Conservation (phyloP, 2,888 invertebrate genomes). For the Hylaea fasciaria region DNA sequence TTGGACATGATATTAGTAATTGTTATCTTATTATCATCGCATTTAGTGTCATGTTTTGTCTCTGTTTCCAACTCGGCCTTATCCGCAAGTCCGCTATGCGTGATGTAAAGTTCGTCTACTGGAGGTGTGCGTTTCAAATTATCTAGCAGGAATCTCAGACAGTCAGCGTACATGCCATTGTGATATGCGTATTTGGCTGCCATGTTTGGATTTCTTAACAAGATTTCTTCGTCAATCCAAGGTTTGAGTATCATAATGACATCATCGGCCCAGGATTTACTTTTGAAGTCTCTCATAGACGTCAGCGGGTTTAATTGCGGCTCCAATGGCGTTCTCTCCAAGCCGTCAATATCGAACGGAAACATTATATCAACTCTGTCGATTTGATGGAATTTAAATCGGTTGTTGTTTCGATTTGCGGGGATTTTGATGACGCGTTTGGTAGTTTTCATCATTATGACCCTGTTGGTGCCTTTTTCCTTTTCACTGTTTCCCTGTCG, state of each 20-base stretch:
- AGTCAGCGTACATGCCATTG: constrained; percentile 65
- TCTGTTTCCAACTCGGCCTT: constrained; percentile 34
- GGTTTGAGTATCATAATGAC: constrained; percentile 66
- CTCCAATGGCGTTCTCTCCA: constrained; percentile 64
- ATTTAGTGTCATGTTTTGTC: constrained; percentile 45
- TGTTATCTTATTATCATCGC: constrained; percentile 63
- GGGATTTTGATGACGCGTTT: constrained; percentile 90
- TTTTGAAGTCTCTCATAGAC: constrained; percentile 67
- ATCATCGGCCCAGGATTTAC: constrained; percentile 74
- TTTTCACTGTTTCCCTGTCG: constrained; percentile 86
- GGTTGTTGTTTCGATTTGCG: constrained; percentile 67
- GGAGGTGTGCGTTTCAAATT: constrained; percentile 56
- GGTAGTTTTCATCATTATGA: constrained; percentile 89
- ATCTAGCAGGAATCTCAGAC: constrained; percentile 63
- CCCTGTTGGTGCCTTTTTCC: constrained; percentile 83
- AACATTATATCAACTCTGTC: constrained; percentile 76
- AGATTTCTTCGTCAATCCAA: constrained; percentile 66
- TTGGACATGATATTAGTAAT: constrained; percentile 70
- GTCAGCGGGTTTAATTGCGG: constrained; percentile 63
- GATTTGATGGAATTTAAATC: constrained; percentile 72
- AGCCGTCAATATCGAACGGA: constrained; percentile 66
- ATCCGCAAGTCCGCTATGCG: constrained; percentile 55
- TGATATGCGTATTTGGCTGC: constrained; percentile 75
- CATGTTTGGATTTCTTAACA: constrained; percentile 68
- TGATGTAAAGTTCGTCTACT: constrained; percentile 57